Evolutionary conservation across 2,888 invertebrate genomes (phyloP), one percentile per base, ranked within the genome.

Genomic region (Dasysyrphus albostriatus): DNA sequence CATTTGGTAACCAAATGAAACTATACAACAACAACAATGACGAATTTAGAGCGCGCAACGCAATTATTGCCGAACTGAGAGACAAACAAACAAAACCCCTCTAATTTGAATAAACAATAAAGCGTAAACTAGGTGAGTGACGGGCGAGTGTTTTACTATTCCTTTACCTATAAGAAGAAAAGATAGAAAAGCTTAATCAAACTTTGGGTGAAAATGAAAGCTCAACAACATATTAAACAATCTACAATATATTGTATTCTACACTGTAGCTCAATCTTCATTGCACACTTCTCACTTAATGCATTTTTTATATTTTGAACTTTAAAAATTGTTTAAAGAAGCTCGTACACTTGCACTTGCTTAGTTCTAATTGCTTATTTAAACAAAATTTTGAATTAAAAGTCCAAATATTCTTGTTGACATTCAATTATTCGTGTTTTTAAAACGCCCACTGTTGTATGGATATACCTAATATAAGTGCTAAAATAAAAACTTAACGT

Each of bases 51-150:
- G 85, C 74, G 85, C 85, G 81, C 85, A 85, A 77, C 85, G 85
- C 69, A 85, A 69, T 77, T 73, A 85, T 59, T 63, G 54, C 67
- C 42, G 65, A 76, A 85, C 54, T 81, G 85, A 85, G 81, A 85
- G 85, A 74, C 81, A 85, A 85, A 85, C 85, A 85, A 85, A 85
- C 81, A 85, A 85, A 81, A 76, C 81, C 81, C 76, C 72, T 75
- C 76, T 59, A 24, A 73, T 85, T 81, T 85, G 67, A 85, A 85
- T 85, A 81, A 85, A 85, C 81, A 85, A 85, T 73, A 81, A 59
- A 85, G 49, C 70, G 49, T 75, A 80, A 59, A 69, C 47, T 65
- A 73, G 73, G 83, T 63, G 67, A 84, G 75, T 65, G 47, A 65
- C 51, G 54, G 72, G 72, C 69, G 42, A 80, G 34, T 44, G 58